A percentile compares a stretch with the other conserved stretches of the same genome.
Evolutionary conservation across 2,888 invertebrate species (phyloP).

Genomic region (Cloeon dipterum): DNA sequence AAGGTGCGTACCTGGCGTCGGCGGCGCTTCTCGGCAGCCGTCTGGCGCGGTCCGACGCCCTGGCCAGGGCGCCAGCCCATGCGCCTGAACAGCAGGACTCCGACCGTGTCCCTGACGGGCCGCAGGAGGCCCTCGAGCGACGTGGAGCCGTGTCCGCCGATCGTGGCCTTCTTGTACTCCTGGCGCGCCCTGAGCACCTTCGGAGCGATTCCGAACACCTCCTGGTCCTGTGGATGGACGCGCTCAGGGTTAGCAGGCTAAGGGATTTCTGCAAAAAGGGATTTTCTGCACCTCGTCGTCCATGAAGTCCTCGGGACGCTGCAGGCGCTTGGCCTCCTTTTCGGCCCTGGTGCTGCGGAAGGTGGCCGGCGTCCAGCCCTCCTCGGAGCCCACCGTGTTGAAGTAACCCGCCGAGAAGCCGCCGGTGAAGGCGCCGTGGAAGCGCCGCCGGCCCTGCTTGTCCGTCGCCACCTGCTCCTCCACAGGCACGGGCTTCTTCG

Average conservation of each 20-base stretch:
- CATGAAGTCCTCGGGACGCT: slow-evolving; percentile 87
- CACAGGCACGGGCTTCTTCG: slow-evolving; percentile 52
- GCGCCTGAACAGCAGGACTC: slow-evolving; percentile 56
- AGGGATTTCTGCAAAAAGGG: neutral
- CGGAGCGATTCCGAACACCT: slow-evolving; percentile 89
- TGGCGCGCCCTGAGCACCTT: slow-evolving; percentile 55
- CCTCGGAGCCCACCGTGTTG: slow-evolving; percentile 86
- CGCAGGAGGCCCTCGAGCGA: slow-evolving; percentile 2
- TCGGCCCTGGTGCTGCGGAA: slow-evolving; percentile 74
- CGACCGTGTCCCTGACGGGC: slow-evolving; percentile 53
- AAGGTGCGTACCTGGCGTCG: too few species aligned
- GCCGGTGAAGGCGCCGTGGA: slow-evolving; percentile 98
- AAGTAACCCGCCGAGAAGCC: slow-evolving; percentile 95
- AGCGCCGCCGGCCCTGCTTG: slow-evolving; percentile 66
- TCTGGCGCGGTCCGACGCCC: slow-evolving; percentile 44
- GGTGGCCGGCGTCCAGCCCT: slow-evolving; percentile 80
- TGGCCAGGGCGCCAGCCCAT: slow-evolving; percentile 90
- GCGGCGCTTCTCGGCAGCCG: slow-evolving; percentile 17
- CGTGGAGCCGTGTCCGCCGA: neutral
- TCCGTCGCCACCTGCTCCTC: slow-evolving; percentile 82
- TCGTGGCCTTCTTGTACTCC: slow-evolving; percentile 33
- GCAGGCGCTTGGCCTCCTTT: slow-evolving; percentile 29
- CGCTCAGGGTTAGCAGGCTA: neutral
- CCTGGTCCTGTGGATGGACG: slow-evolving; percentile 38
- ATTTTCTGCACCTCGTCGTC: slow-evolving; percentile 69